Evolutionary conservation across 1,140 invertebrate genomes (phyloP).

Genomic region (Drosophila bipectinata): DNA sequence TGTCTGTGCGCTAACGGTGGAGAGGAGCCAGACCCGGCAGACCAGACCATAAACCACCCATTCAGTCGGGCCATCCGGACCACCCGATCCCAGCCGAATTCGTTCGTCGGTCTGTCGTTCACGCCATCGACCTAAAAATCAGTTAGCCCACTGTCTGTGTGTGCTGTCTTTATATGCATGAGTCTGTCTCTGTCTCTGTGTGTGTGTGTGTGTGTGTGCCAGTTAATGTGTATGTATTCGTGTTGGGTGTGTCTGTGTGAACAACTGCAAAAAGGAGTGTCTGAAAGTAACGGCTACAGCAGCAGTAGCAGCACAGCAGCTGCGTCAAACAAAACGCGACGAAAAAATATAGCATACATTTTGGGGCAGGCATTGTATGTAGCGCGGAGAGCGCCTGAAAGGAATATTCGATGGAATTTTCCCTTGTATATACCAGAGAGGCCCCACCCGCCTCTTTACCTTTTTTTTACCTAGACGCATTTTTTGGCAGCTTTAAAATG

Average conservation of each 20-base stretch:
- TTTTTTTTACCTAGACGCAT: not conserved
- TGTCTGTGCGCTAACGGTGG: constrained; percentile 41
- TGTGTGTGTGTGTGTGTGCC: constrained; percentile 20
- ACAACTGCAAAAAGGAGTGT: constrained; percentile 73
- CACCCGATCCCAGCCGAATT: constrained; percentile 42
- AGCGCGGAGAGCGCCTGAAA: constrained; percentile 3
- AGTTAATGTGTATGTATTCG: constrained; percentile 2
- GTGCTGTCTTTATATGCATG: constrained; percentile 14
- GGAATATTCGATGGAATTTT: constrained; percentile 15
- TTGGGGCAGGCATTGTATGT: constrained; percentile 52
- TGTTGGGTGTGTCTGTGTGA: constrained; percentile 44
- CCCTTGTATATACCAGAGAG: constrained; percentile 4
- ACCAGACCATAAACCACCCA: constrained; percentile 48
- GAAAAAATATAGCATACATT: constrained; percentile 75
- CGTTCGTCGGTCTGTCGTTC: constrained; percentile 65
- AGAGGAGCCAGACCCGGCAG: constrained; percentile 49
- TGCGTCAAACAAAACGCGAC: constrained; percentile 41
- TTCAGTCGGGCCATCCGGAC: not conserved
- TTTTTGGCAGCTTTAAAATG: constrained; percentile 46
- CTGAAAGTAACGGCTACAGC: constrained; percentile 57
- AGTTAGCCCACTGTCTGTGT: constrained; percentile 65
- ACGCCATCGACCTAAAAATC: constrained; percentile 80
- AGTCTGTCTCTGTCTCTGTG: constrained; percentile 32
- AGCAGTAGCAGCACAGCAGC: constrained; percentile 41
- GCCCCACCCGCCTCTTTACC: not conserved